Conservation (phyloP, 2,113 vertebrate genomes). For the Agapornis roseicollis region DNA sequence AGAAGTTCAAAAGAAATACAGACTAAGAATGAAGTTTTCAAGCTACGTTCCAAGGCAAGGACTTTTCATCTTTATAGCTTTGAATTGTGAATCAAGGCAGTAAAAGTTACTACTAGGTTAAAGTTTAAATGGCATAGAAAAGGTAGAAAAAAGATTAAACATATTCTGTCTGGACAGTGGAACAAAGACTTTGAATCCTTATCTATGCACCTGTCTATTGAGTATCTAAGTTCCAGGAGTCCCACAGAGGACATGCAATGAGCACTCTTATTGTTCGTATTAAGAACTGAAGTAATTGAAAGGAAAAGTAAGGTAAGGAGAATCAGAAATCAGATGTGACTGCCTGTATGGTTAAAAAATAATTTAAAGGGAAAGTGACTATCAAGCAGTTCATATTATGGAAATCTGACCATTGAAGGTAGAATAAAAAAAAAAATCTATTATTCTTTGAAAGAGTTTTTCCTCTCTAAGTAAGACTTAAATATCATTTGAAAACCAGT, state of each 20-base stretch:
- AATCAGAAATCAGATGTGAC: conserved; percentile 67
- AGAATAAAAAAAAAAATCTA: conserved; percentile 67
- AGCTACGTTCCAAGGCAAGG: conserved; percentile 77
- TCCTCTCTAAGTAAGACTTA: conserved; percentile 65
- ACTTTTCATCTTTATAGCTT: conserved; percentile 81
- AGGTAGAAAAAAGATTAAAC: conserved; percentile 80
- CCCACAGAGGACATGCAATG: conserved; percentile 71
- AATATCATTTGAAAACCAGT: conserved; percentile 66
- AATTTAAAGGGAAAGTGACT: conserved; percentile 80
- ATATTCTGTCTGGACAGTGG: conserved; percentile 75
- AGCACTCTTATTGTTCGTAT: conserved; percentile 77
- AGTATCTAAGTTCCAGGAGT: conserved; percentile 71
- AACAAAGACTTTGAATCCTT: conserved; percentile 80
- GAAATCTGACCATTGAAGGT: conserved; percentile 75
- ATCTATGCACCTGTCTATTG: conserved; percentile 78
- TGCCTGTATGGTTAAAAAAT: conserved; percentile 79
- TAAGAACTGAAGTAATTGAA: conserved; percentile 82
- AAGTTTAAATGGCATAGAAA: conserved; percentile 85
- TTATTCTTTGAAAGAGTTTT: conserved; percentile 76
- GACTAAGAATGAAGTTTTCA: conserved; percentile 79
- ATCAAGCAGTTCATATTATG: conserved; percentile 79
- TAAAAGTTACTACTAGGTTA: conserved; percentile 85
- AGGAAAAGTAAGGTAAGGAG: conserved; percentile 80
- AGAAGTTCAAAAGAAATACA: conserved; percentile 80
- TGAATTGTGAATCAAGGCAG: conserved; percentile 80